Evolutionary conservation across 2,888 invertebrate genomes (phyloP), one percentile per base, ranked within the genome.

Genomic region (Lampropteryx suffumata): DNA sequence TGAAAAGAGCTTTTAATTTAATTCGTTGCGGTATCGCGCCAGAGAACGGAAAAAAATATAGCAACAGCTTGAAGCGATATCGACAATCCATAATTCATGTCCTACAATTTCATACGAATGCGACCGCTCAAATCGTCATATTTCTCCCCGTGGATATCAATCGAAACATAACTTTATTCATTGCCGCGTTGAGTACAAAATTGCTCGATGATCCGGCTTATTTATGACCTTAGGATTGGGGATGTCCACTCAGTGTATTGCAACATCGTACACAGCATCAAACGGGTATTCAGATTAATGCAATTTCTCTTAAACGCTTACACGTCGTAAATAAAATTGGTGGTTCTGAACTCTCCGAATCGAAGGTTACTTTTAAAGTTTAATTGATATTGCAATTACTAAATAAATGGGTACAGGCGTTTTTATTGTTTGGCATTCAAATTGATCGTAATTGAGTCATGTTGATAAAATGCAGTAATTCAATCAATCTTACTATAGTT

Each of bases 41-140:
- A 67, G 82, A 81, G 82, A 83, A 82, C 77, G 4, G 82, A 75
- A 79, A 87, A 89, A 89, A 86, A 85, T 73, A 86, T 77, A 84
- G 85, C 83, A 87, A 89, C 90, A 90, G 90, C 90, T 90, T 89
- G 88, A 76, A 87, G 88, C 89, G 84, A 84, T 89, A 90, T 90
- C 90, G 90, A 89, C 89, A 90, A 90, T 90, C 88, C 88, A 90
- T 90, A 89, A 90, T 90, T 90, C 89, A 90, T 90, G 90, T 88
- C 86, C 80, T 80, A 89, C 89, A 90, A 88, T 90, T 89, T 89
- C 86, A 90, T 90, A 89, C 82, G 76, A 80, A 79, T 79, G 72
- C 63, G 71, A 70, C 62, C 64, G 63, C 61, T 59, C 55, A 55
- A 67, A 72, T 64, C 61, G 70, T 65, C 71, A 65, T 76, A 82